These are phyloP conservation scores for Scelioninae gen. 1 DNA, from an alignment of 2,888 invertebrate species.

Conservation along the genomic window DNA sequence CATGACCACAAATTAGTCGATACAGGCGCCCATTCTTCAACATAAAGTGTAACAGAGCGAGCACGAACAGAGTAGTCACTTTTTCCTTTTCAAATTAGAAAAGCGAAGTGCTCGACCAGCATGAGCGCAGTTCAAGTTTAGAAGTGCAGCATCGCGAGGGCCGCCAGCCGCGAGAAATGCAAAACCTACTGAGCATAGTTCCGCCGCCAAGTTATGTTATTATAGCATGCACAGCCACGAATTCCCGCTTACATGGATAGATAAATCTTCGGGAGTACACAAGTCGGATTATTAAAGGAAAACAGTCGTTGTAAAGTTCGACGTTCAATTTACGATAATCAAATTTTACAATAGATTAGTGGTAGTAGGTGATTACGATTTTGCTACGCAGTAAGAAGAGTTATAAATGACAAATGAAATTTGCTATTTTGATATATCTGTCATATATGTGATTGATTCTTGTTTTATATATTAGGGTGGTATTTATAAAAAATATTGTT, in stretches of 20 bases:
- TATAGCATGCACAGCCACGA: slow-evolving; percentile 34
- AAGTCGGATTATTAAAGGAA: slow-evolving; percentile 19
- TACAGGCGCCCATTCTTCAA: slow-evolving; percentile 9
- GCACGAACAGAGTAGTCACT: slow-evolving; percentile 1
- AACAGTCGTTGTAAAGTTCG: slow-evolving; percentile 14
- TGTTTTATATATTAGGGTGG: too few species aligned
- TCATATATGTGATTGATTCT: too few species aligned
- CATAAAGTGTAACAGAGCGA: slow-evolving; percentile 7
- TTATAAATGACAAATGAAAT: too few species aligned
- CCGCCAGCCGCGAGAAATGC: slow-evolving; percentile 32
- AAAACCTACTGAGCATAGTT: slow-evolving; percentile 36
- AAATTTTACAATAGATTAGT: too few species aligned
- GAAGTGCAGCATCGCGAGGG: slow-evolving; percentile 29
- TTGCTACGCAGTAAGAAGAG: too few species aligned
- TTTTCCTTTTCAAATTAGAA: slow-evolving; percentile 26
- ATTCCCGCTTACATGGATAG: slow-evolving; percentile 30
- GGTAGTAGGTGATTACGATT: background rate
- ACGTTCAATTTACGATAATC: slow-evolving; percentile 11
- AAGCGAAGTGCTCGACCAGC: slow-evolving; percentile 15
- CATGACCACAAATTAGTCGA: slow-evolving; percentile 31
- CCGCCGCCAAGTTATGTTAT: slow-evolving; percentile 34
- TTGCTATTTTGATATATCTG: too few species aligned
- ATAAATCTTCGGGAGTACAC: slow-evolving; percentile 20
- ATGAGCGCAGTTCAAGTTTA: slow-evolving; percentile 24
- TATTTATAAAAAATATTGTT: too few species aligned